Evolutionary conservation across 2,888 invertebrate genomes (phyloP).

Genomic region (Drymonia ruficornis): DNA sequence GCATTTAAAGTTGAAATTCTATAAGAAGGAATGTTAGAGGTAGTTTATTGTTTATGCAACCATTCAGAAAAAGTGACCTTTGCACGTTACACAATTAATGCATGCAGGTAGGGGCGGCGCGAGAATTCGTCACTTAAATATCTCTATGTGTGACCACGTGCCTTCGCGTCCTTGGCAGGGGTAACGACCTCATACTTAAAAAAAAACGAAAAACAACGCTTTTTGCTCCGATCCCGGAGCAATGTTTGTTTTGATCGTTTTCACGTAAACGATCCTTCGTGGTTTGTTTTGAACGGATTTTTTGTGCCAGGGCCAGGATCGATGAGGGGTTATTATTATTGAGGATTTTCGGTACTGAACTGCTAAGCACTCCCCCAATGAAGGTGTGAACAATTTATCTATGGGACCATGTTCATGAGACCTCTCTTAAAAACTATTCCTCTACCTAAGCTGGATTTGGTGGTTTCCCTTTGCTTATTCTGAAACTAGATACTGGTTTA

Average conservation of each 20-base stretch:
- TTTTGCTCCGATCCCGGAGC: constrained; percentile 68
- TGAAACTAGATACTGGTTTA: no score
- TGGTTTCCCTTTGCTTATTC: not conserved
- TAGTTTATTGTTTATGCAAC: not conserved
- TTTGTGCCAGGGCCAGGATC: constrained; percentile 48
- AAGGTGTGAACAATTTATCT: constrained; percentile 20
- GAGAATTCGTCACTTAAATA: constrained; percentile 59
- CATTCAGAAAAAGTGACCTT: constrained; percentile 5
- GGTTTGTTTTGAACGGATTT: constrained; percentile 50
- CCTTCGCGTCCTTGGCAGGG: constrained; percentile 76
- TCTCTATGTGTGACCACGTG: constrained; percentile 71
- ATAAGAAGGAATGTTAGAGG: not conserved
- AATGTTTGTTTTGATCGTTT: constrained; percentile 81
- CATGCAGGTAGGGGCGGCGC: constrained; percentile 14
- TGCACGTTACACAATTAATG: constrained; percentile 3
- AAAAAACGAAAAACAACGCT: constrained; percentile 63
- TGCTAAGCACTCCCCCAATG: constrained; percentile 26
- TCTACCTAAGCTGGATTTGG: not conserved
- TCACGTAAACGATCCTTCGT: constrained; percentile 69
- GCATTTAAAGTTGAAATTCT: not conserved
- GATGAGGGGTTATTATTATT: constrained; percentile 62
- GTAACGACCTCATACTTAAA: constrained; percentile 67
- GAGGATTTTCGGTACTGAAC: constrained; percentile 41
- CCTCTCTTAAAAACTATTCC: not conserved
- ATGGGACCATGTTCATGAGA: not conserved